A percentile compares a stretch with the other conserved stretches of the same genome.
These are phyloP conservation scores for Thaumatotibia leucotreta DNA, from an alignment of 1,140 invertebrate genomes.

Conservation along the genomic window DNA sequence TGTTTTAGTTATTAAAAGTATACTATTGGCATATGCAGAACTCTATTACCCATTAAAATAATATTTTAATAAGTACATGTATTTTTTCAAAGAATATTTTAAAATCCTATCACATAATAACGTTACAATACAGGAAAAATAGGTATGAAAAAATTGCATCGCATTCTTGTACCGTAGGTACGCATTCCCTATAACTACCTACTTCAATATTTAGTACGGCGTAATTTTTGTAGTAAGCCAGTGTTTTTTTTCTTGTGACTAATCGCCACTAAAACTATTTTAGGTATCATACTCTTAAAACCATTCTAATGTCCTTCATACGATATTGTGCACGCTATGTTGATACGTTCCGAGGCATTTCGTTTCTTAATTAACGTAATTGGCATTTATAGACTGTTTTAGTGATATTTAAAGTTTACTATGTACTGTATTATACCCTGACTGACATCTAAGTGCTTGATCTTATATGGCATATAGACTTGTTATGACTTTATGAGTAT, in stretches of 20 bases:
- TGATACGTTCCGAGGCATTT: conserved; percentile 4
- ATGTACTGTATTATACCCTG: neutral
- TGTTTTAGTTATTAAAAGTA: neutral
- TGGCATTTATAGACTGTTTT: neutral
- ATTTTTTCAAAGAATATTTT: too few species aligned
- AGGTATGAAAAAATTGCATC: too few species aligned
- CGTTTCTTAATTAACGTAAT: conserved; percentile 7
- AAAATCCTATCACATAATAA: too few species aligned
- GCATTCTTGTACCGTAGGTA: too few species aligned
- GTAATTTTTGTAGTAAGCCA: neutral
- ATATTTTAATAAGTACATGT: too few species aligned
- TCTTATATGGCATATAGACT: too few species aligned
- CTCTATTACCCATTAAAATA: too few species aligned
- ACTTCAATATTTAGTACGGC: neutral
- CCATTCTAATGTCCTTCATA: conserved; percentile 11
- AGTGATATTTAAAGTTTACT: neutral
- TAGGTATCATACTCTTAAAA: neutral
- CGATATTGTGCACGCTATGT: neutral
- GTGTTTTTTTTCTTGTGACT: neutral
- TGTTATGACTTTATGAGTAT: too few species aligned
- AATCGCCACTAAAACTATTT: neutral
- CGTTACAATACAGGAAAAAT: too few species aligned
- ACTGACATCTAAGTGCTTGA: neutral
- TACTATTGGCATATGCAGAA: neutral
- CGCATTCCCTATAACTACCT: neutral